Percentiles rank a stretch among this genome's conserved stretches.
phyloP scores from a whole-genome alignment of 2,888 invertebrate genomes.

The Amiota mariae region DNA sequence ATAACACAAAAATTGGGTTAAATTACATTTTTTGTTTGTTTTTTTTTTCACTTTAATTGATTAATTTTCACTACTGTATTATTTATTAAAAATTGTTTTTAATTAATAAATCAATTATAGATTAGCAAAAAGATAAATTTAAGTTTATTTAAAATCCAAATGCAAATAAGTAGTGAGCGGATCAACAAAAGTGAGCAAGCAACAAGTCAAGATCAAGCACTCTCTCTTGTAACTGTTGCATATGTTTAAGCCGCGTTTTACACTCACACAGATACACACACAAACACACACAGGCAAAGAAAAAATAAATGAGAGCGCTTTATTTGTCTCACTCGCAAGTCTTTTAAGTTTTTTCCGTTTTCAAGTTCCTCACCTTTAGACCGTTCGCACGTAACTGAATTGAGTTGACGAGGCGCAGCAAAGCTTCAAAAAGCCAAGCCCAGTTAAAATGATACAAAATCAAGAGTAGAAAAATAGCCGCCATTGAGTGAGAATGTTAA shows the following conservation, averaged over 20 bases:
- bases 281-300: conserved; percentile 8
- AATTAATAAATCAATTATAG: no score
- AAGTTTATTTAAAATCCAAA: conserved; percentile 26
- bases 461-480: no score
- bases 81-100: no score
- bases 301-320: conserved; percentile 26
- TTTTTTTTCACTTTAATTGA: neutral
- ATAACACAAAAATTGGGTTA: neutral
- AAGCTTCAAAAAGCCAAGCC: conserved; percentile 14
- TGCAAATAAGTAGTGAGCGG: neutral
- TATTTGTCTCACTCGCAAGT: conserved; percentile 9
- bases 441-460: neutral
- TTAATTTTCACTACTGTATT: neutral
- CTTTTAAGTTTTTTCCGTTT: conserved; percentile 10
- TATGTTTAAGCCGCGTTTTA: conserved; percentile 23
- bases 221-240: conserved; percentile 23
- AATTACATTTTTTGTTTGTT: neutral
- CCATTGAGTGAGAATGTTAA: no score
- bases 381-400: conserved; percentile 7
- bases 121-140: neutral
- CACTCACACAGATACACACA: neutral
- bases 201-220: neutral
- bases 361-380: conserved; percentile 11
- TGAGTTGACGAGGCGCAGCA: neutral
- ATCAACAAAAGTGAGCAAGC: neutral